Base-by-base conservation (phyloP, 30 jellyfish, hydroid and myxozoan genomes). In the Morbakka virulenta region DNA sequence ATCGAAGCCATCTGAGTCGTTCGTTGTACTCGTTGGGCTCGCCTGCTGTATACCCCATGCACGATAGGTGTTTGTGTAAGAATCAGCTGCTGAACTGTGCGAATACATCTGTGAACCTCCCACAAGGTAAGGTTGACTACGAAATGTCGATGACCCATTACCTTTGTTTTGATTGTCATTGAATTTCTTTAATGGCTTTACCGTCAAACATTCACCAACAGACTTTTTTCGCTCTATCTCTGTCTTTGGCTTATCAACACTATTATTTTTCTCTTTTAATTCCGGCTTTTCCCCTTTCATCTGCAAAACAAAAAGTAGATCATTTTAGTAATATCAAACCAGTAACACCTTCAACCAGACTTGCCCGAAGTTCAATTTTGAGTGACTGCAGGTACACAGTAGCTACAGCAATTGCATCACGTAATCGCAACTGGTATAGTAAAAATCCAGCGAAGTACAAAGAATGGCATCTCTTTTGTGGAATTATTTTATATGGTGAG, bases 11-110 rank as follows among this genome's bases (percentile, higher is more conserved):
- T 86, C 96, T 17, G 86, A 73, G 14, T 86, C 96, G 9, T 80
- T 86, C 22, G 87, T 76, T 20, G 96, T 79, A 33, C 96, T 79
- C 14, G 94, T 65, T 2, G 89, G 95, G 24, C 95, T 77, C 36
- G 95, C 95, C 32, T 85, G 95, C 52, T 85, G 95, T 23, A 76
- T 89, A 33, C 95, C 95, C 90, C 89, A 85, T 31, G 87, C 87
- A 1, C 95, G 88, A 61, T 76, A 78, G 2, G 87, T 75, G 27
- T 83, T 77, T 6, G 69, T 51, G 17, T 62, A 68, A 62, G 81
- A 62, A 29, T 74, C 89, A 31, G 53, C 52, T 2, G 64, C 76
- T 0, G 69, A 51, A 24, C 72, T 71, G 51, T 69, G 86, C 27
- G 84, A 41, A 36, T 33, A 69, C 9, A 26, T 32, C 23, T 68